Conservation (phyloP, 2,797 vertebrate genomes). For the Sylvia borin region DNA sequence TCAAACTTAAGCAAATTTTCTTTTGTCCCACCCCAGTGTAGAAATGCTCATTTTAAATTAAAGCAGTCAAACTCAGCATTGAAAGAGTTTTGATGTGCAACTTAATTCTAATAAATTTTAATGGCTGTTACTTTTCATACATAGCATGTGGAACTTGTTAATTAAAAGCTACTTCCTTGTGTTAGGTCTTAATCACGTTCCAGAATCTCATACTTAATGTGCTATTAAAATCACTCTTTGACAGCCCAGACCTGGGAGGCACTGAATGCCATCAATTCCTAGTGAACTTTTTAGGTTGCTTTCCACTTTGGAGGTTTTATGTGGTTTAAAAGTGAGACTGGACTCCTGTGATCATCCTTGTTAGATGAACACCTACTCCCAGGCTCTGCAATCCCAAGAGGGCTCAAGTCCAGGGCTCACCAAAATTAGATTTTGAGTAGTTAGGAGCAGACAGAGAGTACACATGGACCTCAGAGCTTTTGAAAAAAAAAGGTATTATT, state of each 20-base stretch:
- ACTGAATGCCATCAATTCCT: not conserved
- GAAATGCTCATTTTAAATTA: conserved; percentile 46
- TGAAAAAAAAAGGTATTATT: not conserved
- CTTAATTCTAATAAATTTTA: conserved; percentile 31
- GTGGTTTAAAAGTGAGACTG: not conserved
- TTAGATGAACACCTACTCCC: not conserved
- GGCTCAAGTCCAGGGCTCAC: not conserved
- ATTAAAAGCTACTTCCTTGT: conserved; percentile 60
- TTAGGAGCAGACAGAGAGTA: not conserved
- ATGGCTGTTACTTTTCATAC: conserved; percentile 23
- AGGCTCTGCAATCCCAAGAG: not conserved
- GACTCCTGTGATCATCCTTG: not conserved
- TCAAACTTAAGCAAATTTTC: conserved; percentile 45
- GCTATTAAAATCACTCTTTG: conserved; percentile 43
- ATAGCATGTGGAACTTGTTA: conserved; percentile 60
- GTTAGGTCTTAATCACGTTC: conserved; percentile 34
- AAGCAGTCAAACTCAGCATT: conserved; percentile 26
- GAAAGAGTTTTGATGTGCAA: not conserved
- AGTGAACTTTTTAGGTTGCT: not conserved
- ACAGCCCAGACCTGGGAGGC: not conserved
- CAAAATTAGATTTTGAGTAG: not conserved
- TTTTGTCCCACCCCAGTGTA: conserved; percentile 31
- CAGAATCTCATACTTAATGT: conserved; percentile 35
- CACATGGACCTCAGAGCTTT: not conserved
- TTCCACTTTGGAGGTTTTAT: not conserved